Evolutionary conservation across 2,797 vertebrate species (phyloP).

Genomic region (Myotis planiceps): DNA sequence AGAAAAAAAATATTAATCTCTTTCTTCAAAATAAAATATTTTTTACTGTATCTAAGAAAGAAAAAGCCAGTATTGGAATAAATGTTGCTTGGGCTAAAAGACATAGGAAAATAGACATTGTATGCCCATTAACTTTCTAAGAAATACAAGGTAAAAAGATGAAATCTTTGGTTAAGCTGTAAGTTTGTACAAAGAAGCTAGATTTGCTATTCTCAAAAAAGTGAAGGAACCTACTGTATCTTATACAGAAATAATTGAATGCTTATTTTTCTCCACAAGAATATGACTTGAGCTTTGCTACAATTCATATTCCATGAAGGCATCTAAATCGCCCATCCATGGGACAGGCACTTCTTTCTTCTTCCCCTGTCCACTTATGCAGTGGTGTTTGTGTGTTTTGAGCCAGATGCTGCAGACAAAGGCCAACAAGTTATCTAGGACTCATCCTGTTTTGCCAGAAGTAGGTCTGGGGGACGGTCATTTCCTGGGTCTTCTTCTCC

Average conservation of each 20-base stretch:
- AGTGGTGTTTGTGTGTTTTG: conserved; percentile 84
- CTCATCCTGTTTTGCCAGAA: conserved; percentile 85
- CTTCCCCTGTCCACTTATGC: conserved; percentile 79
- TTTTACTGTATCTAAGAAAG: not conserved
- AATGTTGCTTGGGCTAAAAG: no score
- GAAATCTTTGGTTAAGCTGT: no score
- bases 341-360: not conserved
- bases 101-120: no score
- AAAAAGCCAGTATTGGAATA: not conserved
- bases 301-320: conserved; percentile 60
- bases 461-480: conserved; percentile 81
- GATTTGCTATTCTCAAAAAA: no score
- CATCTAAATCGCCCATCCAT: not conserved
- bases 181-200: no score
- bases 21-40: not conserved
- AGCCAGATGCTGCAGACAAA: conserved; percentile 85
- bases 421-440: conserved; percentile 81
- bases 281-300: conserved; percentile 1
- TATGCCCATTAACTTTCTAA: no score
- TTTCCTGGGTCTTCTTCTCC: conserved; percentile 85
- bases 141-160: no score
- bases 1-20: not conserved
- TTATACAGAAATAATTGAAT: conserved; percentile 71
- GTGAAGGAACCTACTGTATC: no score
- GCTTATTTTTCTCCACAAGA: conserved; percentile 11